Percentiles rank a stretch among this genome's conserved stretches.
phyloP scores from a whole-genome alignment of 2,888 invertebrate genomes.

The Saturnia pavonia region DNA sequence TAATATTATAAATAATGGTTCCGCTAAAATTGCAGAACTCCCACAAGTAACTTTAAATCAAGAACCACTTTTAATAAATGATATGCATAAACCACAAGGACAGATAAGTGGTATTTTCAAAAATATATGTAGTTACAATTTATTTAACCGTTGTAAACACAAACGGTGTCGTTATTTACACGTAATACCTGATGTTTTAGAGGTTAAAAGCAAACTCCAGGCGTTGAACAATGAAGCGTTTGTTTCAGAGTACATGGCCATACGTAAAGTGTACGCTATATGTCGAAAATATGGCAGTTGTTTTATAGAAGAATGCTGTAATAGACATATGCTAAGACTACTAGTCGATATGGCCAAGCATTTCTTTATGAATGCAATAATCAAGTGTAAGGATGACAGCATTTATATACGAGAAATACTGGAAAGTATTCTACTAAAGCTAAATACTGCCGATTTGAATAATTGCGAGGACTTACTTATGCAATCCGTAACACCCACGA shows the following conservation, averaged over 20 bases:
- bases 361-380: slow-evolving; percentile 35
- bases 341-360: slow-evolving; percentile 60
- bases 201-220: slow-evolving; percentile 34
- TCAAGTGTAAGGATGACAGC: slow-evolving; percentile 32
- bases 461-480: slow-evolving; percentile 47
- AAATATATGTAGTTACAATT: slow-evolving; percentile 54
- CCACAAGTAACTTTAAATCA: background rate
- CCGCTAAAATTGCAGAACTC: background rate
- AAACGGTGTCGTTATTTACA: slow-evolving; percentile 49
- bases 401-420: slow-evolving; percentile 36
- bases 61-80: slow-evolving; percentile 25
- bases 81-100: slow-evolving; percentile 23
- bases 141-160: slow-evolving; percentile 48
- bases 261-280: slow-evolving; percentile 38
- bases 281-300: slow-evolving; percentile 44
- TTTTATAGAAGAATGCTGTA: slow-evolving; percentile 50
- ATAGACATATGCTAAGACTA: slow-evolving; percentile 48
- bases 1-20: background rate
- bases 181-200: slow-evolving; percentile 21
- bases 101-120: slow-evolving; percentile 43
- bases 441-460: slow-evolving; percentile 49
- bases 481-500: slow-evolving; percentile 25
- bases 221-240: slow-evolving; percentile 42
- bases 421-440: slow-evolving; percentile 52
- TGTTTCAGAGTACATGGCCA: slow-evolving; percentile 52